Evolutionary conservation across 2,113 vertebrate species (phyloP).

Genomic region (Ammospiza nelsoni): DNA sequence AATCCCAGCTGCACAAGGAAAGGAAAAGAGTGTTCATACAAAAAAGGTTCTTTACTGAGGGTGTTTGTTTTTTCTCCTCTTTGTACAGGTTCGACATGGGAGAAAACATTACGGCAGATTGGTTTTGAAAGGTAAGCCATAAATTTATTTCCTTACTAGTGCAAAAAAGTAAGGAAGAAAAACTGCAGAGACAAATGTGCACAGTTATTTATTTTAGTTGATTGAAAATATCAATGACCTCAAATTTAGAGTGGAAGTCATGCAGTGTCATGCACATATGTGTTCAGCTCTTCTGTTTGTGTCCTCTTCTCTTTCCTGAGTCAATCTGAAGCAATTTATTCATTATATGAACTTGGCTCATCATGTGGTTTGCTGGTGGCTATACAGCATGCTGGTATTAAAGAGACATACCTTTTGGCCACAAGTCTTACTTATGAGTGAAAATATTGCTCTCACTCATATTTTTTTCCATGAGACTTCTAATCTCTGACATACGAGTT

Average conservation of each 20-base stretch:
- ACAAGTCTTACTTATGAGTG: slow-evolving; percentile 1
- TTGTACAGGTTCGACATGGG: slow-evolving; percentile 88
- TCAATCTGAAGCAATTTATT: not conserved
- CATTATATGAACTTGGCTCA: not conserved
- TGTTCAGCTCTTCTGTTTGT: not conserved
- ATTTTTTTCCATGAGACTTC: slow-evolving; percentile 17
- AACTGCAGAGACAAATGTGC: not conserved
- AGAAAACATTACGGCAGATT: slow-evolving; percentile 93
- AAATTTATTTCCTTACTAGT: not conserved
- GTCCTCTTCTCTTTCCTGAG: not conserved
- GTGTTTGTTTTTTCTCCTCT: slow-evolving; percentile 56
- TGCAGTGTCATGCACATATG: not conserved
- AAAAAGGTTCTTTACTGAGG: not conserved
- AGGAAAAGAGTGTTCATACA: not conserved
- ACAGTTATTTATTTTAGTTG: slow-evolving; percentile 1
- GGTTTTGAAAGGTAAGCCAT: slow-evolving; percentile 94
- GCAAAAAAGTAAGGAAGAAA: not conserved
- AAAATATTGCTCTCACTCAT: not conserved
- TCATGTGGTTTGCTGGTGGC: not conserved
- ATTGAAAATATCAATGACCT: not conserved
- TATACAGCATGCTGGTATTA: not conserved
- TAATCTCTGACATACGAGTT: slow-evolving; percentile 16
- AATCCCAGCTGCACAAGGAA: not conserved
- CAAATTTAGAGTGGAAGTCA: not conserved
- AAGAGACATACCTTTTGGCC: not conserved